phyloP scores from a whole-genome alignment of 2,888 invertebrate species.

The Drosophila paramelanica region DNA sequence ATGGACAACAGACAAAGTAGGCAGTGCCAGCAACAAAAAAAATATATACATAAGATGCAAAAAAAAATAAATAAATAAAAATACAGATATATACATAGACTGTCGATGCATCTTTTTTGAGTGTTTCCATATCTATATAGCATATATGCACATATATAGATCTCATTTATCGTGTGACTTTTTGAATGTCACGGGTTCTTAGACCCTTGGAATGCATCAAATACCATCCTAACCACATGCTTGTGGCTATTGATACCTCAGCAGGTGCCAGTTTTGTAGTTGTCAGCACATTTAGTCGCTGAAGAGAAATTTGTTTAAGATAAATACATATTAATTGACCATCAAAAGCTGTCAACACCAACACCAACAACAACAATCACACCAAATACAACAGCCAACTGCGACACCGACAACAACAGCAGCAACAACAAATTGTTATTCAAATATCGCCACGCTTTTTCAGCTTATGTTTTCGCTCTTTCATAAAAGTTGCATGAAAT shows the following conservation, averaged over 20 bases:
- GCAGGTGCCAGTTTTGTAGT: conserved; percentile 35
- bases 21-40: conserved; percentile 48
- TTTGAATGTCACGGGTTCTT: conserved; percentile 21
- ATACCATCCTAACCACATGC: background rate
- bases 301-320: conserved; percentile 39
- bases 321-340: conserved; percentile 69
- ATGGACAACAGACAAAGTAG: conserved; percentile 9
- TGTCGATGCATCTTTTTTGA: conserved; percentile 27
- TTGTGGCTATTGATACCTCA: conserved; percentile 26
- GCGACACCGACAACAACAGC: conserved; percentile 21
- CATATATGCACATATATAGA: conserved; percentile 3
- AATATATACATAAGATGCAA: conserved; percentile 38
- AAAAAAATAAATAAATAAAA: conserved; percentile 3
- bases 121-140: conserved; percentile 19
- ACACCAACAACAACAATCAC: conserved; percentile 38
- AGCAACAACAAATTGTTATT: conserved; percentile 63
- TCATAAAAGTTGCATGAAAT: conserved; percentile 55
- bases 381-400: conserved; percentile 19
- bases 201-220: conserved; percentile 31
- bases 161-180: conserved; percentile 47
- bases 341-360: conserved; percentile 63
- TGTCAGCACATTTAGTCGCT: conserved; percentile 30
- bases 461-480: conserved; percentile 38
- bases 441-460: conserved; percentile 75
- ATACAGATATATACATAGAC: conserved; percentile 8